These are phyloP conservation scores for Xenentodon cancila DNA, from an alignment of 2,797 vertebrate species.

Conservation along the genomic window DNA sequence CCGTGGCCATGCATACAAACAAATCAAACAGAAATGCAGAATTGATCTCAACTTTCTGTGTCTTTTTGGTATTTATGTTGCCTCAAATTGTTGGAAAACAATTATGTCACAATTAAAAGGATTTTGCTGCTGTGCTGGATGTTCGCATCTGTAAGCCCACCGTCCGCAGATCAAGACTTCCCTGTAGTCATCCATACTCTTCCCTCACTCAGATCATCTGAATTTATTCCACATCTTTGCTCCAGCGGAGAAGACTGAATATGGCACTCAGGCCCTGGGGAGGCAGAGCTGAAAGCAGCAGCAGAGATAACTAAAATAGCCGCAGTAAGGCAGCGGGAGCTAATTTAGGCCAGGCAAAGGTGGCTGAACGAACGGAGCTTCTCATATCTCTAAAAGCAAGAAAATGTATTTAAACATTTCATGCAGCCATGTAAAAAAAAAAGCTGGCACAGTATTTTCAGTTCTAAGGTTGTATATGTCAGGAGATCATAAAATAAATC, in stretches of 20 bases:
- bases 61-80: too few relatives aligned
- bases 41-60: too few relatives aligned
- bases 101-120: too few relatives aligned
- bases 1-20: too few relatives aligned
- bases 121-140: background rate
- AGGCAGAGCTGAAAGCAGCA: slow-evolving; percentile 47
- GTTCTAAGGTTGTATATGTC: too few relatives aligned
- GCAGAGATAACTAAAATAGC: slow-evolving; percentile 53
- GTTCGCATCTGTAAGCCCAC: background rate
- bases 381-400: slow-evolving; percentile 7
- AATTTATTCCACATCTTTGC: slow-evolving; percentile 28
- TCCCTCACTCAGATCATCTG: slow-evolving; percentile 11
- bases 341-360: slow-evolving; percentile 39
- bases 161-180: background rate
- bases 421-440: slow-evolving; percentile 6
- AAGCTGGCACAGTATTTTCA: too few relatives aligned
- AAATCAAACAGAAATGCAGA: too few relatives aligned
- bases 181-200: slow-evolving; percentile 7
- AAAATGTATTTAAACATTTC: slow-evolving; percentile 47
- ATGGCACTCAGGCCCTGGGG: slow-evolving; percentile 24
- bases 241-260: slow-evolving; percentile 21
- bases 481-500: too few relatives aligned
- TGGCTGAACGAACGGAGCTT: slow-evolving; percentile 45
- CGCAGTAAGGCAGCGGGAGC: slow-evolving; percentile 31
- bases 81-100: too few relatives aligned